Conservation (phyloP, 2,888 invertebrate genomes). For the Drosophila mayaguana region DNA sequence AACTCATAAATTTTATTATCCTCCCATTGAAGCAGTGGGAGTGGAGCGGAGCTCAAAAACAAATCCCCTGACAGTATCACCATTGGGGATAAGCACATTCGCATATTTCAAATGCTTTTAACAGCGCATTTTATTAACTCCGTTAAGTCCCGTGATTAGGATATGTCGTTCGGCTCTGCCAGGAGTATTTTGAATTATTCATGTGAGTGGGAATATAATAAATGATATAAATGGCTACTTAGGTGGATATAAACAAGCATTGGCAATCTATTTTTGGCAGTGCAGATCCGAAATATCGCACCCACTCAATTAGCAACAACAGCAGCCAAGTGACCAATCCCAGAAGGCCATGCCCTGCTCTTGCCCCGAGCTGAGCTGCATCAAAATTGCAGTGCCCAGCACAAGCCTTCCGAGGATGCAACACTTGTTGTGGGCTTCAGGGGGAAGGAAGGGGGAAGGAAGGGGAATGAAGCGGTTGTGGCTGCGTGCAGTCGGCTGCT, state of each 20-base stretch:
- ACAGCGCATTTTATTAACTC: slow-evolving; percentile 53
- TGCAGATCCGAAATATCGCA: slow-evolving; percentile 5
- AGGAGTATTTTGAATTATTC: slow-evolving; percentile 30
- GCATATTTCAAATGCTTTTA: slow-evolving; percentile 45
- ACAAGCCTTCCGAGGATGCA: slow-evolving; percentile 24
- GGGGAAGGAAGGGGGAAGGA: neutral
- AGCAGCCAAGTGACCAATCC: slow-evolving; percentile 27
- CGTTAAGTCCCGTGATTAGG: slow-evolving; percentile 45
- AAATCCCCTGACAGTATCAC: slow-evolving; percentile 16
- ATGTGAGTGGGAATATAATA: slow-evolving; percentile 4
- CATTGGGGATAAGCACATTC: slow-evolving; percentile 11
- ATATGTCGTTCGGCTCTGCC: neutral
- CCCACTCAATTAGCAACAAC: slow-evolving; percentile 36
- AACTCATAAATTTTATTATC: slow-evolving; percentile 56
- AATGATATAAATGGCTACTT: neutral
- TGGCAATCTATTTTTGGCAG: neutral
- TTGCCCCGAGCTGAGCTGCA: slow-evolving; percentile 5
- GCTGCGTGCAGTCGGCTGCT: slow-evolving; percentile 8
- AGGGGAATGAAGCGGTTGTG: slow-evolving; percentile 24
- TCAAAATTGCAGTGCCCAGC: slow-evolving; percentile 14
- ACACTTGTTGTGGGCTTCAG: slow-evolving; percentile 17
- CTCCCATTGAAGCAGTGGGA: neutral
- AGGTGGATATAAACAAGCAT: slow-evolving; percentile 3
- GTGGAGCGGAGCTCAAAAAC: slow-evolving; percentile 9
- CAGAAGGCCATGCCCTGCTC: slow-evolving; percentile 9